Conservation (phyloP, 2,888 invertebrate genomes). For the Toxonevra muliebris region DNA sequence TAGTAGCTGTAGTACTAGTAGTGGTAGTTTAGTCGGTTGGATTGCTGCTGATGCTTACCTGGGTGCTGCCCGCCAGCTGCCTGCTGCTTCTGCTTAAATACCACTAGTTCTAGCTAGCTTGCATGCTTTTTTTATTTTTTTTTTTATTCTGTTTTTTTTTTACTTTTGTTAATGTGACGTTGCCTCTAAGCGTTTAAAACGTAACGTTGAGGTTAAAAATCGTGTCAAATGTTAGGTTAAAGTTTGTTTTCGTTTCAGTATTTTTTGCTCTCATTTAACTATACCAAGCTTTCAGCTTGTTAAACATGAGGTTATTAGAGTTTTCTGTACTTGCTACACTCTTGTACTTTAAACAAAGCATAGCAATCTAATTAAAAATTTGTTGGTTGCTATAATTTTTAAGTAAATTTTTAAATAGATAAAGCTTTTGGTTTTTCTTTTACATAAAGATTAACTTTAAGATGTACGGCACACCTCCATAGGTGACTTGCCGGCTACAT, state of each 20-base stretch:
- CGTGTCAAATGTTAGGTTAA: constrained; percentile 16
- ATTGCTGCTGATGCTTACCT: neutral
- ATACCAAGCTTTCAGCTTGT: neutral
- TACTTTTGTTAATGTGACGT: neutral
- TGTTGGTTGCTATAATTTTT: too few species aligned
- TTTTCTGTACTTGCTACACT: neutral
- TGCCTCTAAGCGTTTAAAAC: constrained; percentile 15
- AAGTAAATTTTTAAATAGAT: neutral
- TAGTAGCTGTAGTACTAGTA: neutral
- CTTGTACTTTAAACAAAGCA: too few species aligned
- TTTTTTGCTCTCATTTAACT: neutral
- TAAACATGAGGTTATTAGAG: neutral
- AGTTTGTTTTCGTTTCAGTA: neutral
- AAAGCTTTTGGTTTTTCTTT: neutral
- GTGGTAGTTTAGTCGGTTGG: too few species aligned
- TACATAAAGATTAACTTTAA: neutral
- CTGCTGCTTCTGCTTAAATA: neutral
- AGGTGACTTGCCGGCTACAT: too few species aligned
- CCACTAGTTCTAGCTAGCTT: too few species aligned
- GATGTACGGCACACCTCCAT: too few species aligned
- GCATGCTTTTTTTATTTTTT: constrained; percentile 1
- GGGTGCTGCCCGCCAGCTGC: neutral
- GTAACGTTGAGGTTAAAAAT: constrained; percentile 26
- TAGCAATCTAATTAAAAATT: too few species aligned
- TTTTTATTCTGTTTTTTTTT: too few species aligned